phyloP scores from a whole-genome alignment of 2,888 invertebrate species.

The Dicyrtoma fusca region DNA sequence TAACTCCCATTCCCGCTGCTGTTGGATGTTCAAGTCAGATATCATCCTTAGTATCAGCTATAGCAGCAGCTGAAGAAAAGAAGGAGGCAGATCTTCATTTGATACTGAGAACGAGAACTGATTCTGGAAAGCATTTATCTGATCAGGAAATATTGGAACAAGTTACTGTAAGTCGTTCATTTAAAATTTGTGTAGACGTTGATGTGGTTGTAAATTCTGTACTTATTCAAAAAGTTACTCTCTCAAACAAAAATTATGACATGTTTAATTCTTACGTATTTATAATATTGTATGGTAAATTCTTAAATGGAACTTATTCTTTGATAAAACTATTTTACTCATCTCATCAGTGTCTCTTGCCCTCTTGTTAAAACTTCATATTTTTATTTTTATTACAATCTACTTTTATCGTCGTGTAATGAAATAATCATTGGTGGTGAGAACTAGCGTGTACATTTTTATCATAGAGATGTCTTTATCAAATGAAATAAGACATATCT shows the following conservation, averaged over 20 bases:
- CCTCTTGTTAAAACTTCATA: too few species aligned
- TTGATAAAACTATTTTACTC: too few species aligned
- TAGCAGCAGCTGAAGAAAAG: constrained; percentile 48
- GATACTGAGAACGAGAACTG: constrained; percentile 74
- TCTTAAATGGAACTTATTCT: too few species aligned
- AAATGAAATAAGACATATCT: constrained; percentile 33
- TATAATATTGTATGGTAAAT: neutral
- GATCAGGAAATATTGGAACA: constrained; percentile 83
- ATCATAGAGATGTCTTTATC: constrained; percentile 26
- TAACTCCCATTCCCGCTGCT: constrained; percentile 30
- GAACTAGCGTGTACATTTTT: too few species aligned
- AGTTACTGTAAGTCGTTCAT: constrained; percentile 63
- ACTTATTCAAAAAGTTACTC: neutral
- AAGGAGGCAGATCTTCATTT: constrained; percentile 39
- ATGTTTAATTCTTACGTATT: neutral
- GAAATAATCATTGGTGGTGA: too few species aligned
- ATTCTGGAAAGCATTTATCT: constrained; percentile 67
- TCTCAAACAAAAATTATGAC: neutral
- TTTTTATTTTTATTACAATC: too few species aligned
- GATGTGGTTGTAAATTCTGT: too few species aligned
- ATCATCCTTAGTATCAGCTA: constrained; percentile 61
- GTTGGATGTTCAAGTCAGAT: constrained; percentile 10
- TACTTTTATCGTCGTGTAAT: too few species aligned
- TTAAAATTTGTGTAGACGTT: neutral
- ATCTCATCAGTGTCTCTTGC: too few species aligned